Evolutionary conservation across 37 sponge, comb jelly and placozoan species (phyloP), one percentile per base, ranked within the genome.

Genomic region (Dysidea cf. avara): DNA sequence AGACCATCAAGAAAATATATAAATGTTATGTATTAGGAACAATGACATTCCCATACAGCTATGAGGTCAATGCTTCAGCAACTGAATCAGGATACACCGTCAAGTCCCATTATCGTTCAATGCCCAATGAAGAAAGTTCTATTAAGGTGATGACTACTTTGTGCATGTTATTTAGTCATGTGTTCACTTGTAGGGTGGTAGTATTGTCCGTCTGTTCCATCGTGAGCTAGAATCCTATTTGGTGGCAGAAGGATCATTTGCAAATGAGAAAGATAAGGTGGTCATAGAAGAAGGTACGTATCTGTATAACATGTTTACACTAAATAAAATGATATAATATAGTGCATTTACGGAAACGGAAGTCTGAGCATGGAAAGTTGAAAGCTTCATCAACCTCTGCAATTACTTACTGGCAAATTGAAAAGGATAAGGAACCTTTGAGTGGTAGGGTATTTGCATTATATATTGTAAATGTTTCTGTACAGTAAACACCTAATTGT

Each of bases 321-420:
- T 43, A n/a, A n/a, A n/a, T n/a, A n/a, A n/a, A n/a, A n/a, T n/a
- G n/a, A n/a, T n/a, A 5, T 43, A 25, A 24, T 74, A 1, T 43
- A 79, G 89, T 88, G 16, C 89, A 88, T 69, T 39, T 81, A 13
- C 69, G 89, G 20, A 71, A 64, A 74, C 77, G 89, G 38, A 67
- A 78, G 47, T 49, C 68, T 21, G 78, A 78, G 47, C 61, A 57
- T 26, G 73, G 89, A 5, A 66, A 58, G 3, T 78, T 82, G 32
- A 77, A 77, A 34, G 49, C 47, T 21, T 88, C 93, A 7, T 84
- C 93, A 11, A 81, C 93, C 2, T 85, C 86, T 70, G 87, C 89
- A 56, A 92, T 88, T 20, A 85, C 85, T 30, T 92, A 88, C 72
- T 92, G 93, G 93, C 75, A 77, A 56, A 83, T 92, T 79, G 93